phyloP scores from a whole-genome alignment of 1,140 invertebrate species.

The Spodoptera frugiperda region DNA sequence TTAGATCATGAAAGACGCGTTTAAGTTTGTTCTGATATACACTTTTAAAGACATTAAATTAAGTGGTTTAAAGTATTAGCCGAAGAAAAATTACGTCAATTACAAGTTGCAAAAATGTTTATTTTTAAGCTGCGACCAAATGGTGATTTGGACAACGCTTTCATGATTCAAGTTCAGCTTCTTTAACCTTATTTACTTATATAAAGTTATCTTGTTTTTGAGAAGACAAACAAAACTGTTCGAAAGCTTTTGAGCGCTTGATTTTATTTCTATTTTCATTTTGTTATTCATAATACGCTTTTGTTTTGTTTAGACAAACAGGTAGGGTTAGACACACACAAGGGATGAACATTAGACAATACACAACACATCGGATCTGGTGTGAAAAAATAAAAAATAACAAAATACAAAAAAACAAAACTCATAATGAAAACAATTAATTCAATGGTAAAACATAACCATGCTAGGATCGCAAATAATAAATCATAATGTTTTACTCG shows the following conservation, averaged over 20 bases:
- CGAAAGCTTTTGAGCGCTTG: constrained; percentile 79
- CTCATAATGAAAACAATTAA: constrained; percentile 61
- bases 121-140: background rate
- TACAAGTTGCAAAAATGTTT: constrained; percentile 2
- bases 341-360: constrained; percentile 90
- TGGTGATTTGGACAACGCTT: constrained; percentile 52
- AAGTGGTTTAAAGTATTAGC: constrained; percentile 1
- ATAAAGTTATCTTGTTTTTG: constrained; percentile 62
- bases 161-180: constrained; percentile 75
- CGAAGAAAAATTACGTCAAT: constrained; percentile 1
- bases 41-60: too few relatives aligned
- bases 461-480: constrained; percentile 81
- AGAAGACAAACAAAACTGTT: constrained; percentile 85
- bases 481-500: constrained; percentile 69
- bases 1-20: constrained; percentile 73
- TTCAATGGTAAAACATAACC: constrained; percentile 73
- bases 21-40: constrained; percentile 21
- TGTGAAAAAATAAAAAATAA: constrained; percentile 79
- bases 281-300: constrained; percentile 71
- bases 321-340: constrained; percentile 90
- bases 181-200: constrained; percentile 61
- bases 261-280: constrained; percentile 69
- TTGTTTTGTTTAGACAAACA: constrained; percentile 84
- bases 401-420: constrained; percentile 59
- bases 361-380: constrained; percentile 88